These are phyloP conservation scores for Macroramphosus scolopax DNA, from an alignment of 2,797 vertebrate species.

Conservation along the genomic window DNA sequence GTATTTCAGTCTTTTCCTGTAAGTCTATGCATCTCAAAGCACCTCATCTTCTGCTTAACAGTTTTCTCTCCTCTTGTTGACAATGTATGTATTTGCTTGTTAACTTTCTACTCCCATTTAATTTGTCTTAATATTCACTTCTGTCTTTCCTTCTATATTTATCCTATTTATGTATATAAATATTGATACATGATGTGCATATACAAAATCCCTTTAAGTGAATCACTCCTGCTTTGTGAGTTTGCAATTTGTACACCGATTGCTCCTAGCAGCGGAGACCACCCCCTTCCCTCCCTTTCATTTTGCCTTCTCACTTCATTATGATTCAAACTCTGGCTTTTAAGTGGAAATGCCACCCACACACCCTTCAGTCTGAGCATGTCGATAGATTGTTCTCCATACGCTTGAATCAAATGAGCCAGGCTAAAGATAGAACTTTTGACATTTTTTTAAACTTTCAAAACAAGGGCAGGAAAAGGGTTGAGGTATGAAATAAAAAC, in stretches of 20 bases:
- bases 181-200: constrained; percentile 63
- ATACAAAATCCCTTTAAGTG: constrained; percentile 68
- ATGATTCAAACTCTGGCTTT: constrained; percentile 63
- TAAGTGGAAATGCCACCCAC: constrained; percentile 72
- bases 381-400: constrained; percentile 62
- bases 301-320: constrained; percentile 66
- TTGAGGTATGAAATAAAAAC: constrained; percentile 12
- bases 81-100: no score
- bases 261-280: constrained; percentile 42
- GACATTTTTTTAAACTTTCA: constrained; percentile 57
- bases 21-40: background rate
- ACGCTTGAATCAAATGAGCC: constrained; percentile 51
- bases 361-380: constrained; percentile 57
- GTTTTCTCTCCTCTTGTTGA: background rate
- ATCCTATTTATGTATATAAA: constrained; percentile 23
- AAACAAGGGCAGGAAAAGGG: constrained; percentile 38
- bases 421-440: constrained; percentile 58
- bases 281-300: constrained; percentile 21
- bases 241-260: constrained; percentile 51
- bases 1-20: background rate
- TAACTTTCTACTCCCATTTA: no score
- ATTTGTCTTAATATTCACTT: no score
- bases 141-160: constrained; percentile 32
- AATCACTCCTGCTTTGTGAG: constrained; percentile 65
- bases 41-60: no score